Conservation (phyloP, 2,888 invertebrate species). For the Tetrapedia diversipes region DNA sequence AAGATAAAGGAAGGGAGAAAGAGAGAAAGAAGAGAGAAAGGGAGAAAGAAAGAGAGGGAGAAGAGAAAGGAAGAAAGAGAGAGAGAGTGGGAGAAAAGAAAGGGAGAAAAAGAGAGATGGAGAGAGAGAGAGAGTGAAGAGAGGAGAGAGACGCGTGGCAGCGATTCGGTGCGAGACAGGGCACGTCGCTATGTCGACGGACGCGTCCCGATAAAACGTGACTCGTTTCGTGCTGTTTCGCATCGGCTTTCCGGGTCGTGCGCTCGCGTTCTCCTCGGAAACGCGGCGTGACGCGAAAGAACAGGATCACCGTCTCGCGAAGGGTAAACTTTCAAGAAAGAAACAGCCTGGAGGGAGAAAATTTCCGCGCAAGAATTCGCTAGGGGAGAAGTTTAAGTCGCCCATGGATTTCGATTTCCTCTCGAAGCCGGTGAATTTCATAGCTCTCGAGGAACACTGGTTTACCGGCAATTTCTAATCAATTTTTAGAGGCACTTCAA, state of each 20-base stretch:
- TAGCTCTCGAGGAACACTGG: neutral
- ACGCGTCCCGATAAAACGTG: constrained; percentile 37
- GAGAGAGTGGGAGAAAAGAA: neutral
- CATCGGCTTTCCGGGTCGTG: neutral
- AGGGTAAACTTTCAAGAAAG: neutral
- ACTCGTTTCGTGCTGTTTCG: constrained; percentile 13
- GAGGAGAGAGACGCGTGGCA: neutral
- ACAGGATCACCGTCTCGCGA: neutral
- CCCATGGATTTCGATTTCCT: neutral
- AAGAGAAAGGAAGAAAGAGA: neutral
- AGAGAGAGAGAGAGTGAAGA: neutral
- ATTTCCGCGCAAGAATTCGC: neutral
- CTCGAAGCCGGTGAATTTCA: neutral
- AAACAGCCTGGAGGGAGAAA: neutral
- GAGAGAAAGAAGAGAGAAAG: neutral
- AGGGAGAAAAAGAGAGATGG: neutral
- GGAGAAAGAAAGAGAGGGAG: neutral
- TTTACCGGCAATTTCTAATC: no score
- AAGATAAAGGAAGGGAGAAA: no score
- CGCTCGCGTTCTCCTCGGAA: neutral
- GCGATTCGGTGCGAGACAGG: neutral
- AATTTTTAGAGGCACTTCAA: no score
- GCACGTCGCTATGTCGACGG: constrained; percentile 20
- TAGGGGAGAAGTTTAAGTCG: neutral
- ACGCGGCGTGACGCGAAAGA: neutral